A percentile compares a stretch with the other conserved stretches of the same genome.
Evolutionary conservation across 2,797 vertebrate species (phyloP).

Genomic region (Etheostoma nigrum): DNA sequence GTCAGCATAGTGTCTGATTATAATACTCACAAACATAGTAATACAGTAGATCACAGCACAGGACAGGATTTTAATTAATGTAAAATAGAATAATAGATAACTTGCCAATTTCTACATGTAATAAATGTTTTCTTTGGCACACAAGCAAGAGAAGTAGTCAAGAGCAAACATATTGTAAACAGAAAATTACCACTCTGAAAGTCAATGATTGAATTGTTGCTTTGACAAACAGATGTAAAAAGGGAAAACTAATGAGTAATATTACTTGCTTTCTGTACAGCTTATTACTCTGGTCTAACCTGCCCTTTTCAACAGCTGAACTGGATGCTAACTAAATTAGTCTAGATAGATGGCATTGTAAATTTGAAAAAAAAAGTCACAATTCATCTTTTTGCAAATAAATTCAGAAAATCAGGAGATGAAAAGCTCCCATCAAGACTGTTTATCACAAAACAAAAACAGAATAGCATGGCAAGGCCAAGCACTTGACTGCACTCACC

Average conservation of each 20-base stretch:
- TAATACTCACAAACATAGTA: too few relatives aligned
- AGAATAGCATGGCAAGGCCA: too few relatives aligned
- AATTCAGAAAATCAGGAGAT: background rate
- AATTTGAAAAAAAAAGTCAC: background rate
- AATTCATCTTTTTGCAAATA: conserved; percentile 7
- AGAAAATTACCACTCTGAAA: background rate
- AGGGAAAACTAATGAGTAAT: background rate
- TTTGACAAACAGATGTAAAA: conserved; percentile 6
- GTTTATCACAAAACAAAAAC: background rate
- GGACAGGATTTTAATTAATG: too few relatives aligned
- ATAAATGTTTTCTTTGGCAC: too few relatives aligned
- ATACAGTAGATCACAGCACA: too few relatives aligned
- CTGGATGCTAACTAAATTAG: background rate
- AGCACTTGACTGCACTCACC: conserved; percentile 1
- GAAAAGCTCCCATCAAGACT: conserved; percentile 3
- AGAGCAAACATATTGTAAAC: background rate
- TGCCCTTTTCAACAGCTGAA: background rate
- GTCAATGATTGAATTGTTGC: conserved; percentile 5
- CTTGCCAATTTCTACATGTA: too few relatives aligned
- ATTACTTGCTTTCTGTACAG: conserved; percentile 1
- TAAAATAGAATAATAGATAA: too few relatives aligned
- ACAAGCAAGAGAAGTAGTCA: too few relatives aligned
- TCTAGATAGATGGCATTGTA: background rate
- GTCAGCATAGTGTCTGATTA: too few relatives aligned
- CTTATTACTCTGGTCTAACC: background rate